phyloP scores from a whole-genome alignment of 2,797 vertebrate genomes.

The Stomatorhinus walkeri region DNA sequence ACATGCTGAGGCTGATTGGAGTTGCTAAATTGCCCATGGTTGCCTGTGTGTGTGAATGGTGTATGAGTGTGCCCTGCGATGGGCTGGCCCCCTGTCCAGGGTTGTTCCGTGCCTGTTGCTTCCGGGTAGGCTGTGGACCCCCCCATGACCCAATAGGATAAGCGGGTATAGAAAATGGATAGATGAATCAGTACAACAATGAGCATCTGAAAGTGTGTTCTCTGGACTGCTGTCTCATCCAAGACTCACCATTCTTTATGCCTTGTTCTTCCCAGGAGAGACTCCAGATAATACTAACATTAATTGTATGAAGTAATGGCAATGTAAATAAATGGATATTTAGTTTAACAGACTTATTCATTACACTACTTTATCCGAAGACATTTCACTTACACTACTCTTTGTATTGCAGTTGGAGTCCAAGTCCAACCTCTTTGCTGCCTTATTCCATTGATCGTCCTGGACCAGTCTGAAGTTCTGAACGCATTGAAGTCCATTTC shows the following conservation, averaged over 20 bases:
- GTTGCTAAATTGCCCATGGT: no score
- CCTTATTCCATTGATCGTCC: background rate
- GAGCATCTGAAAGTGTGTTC: background rate
- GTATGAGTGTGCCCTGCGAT: no score
- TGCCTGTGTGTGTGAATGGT: no score
- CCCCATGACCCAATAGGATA: no score
- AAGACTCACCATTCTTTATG: background rate
- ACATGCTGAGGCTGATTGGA: no score
- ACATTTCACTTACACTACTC: conserved; percentile 20
- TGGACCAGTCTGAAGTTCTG: background rate
- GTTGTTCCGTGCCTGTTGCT: no score
- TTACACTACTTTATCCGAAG: background rate
- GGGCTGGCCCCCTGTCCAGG: no score
- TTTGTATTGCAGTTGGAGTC: conserved; percentile 15
- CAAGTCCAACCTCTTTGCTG: background rate
- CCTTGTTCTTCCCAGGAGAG: background rate
- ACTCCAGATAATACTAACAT: background rate
- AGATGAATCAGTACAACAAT: background rate
- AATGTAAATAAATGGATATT: background rate
- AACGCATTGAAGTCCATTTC: conserved; percentile 18
- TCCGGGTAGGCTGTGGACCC: no score
- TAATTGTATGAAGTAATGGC: background rate
- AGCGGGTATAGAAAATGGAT: no score
- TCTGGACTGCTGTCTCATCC: background rate
- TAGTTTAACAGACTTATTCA: background rate